A percentile compares a stretch with the other conserved stretches of the same genome.
phyloP scores from a whole-genome alignment of 2,888 invertebrate genomes.

The Amblyteles armatorius region DNA sequence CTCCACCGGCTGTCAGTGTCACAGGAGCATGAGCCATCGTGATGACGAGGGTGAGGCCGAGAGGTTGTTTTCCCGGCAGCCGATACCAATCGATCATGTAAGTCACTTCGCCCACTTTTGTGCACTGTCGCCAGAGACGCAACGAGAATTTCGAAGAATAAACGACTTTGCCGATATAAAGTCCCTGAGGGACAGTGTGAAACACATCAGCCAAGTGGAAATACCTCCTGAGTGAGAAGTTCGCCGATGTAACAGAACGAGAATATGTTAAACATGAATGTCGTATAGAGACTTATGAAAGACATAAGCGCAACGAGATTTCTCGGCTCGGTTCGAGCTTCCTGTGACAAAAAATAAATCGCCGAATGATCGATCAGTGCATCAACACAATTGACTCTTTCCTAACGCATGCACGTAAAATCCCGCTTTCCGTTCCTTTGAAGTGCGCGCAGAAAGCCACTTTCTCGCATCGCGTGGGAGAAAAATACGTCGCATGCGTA shows the following conservation, averaged over 20 bases:
- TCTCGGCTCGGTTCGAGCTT: slow-evolving; percentile 44
- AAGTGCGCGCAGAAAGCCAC: too few relatives aligned
- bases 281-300: slow-evolving; percentile 2
- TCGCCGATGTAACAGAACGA: slow-evolving; percentile 64
- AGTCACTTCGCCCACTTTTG: slow-evolving; percentile 59
- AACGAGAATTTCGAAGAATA: neutral
- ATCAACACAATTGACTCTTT: neutral
- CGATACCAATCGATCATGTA: slow-evolving; percentile 69
- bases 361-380: neutral
- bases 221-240: slow-evolving; percentile 62
- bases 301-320: slow-evolving; percentile 33
- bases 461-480: too few relatives aligned
- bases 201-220: neutral
- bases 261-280: slow-evolving; percentile 61
- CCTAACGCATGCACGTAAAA: too few relatives aligned
- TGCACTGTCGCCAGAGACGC: slow-evolving; percentile 23
- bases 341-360: slow-evolving; percentile 51
- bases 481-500: too few relatives aligned
- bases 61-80: slow-evolving; percentile 59
- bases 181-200: neutral
- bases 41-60: slow-evolving; percentile 58
- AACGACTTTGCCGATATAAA: neutral
- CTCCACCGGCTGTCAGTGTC: slow-evolving; percentile 66
- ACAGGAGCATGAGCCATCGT: slow-evolving; percentile 35
- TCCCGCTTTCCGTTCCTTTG: too few relatives aligned